Evolutionary conservation across 1,140 invertebrate species (phyloP).

Genomic region (Proctacanthus coquilletti): DNA sequence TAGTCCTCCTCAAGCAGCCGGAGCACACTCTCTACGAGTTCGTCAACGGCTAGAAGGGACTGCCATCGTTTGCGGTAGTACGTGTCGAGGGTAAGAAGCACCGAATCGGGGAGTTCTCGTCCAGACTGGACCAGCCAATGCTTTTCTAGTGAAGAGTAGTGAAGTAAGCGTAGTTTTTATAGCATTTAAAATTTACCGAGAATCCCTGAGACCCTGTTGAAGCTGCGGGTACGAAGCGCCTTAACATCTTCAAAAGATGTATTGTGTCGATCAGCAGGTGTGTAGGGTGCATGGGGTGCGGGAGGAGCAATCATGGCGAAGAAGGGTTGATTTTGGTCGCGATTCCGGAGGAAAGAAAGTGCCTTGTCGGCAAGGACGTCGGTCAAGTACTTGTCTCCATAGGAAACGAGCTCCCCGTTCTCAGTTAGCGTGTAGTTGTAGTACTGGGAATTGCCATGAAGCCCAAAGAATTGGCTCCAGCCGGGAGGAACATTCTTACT

Average conservation of each 20-base stretch:
- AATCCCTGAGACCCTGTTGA: conserved; percentile 40
- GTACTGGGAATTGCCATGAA: conserved; percentile 74
- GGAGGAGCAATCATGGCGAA: conserved; percentile 74
- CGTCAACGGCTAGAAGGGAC: conserved; percentile 70
- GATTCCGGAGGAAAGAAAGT: conserved; percentile 37
- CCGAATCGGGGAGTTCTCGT: conserved; percentile 36
- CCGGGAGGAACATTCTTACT: conserved; percentile 54
- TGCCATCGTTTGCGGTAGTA: conserved; percentile 57
- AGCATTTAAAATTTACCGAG: conserved; percentile 10
- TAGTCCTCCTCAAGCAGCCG: conserved; percentile 34
- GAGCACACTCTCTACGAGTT: conserved; percentile 55
- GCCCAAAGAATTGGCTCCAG: conserved; percentile 65
- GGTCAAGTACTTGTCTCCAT: conserved; percentile 59
- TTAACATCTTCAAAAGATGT: conserved; percentile 40
- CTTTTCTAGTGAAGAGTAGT: conserved; percentile 37
- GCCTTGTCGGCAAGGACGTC: conserved; percentile 54
- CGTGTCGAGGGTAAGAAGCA: conserved; percentile 44
- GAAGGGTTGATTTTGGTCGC: conserved; percentile 38
- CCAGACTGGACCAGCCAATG: conserved; percentile 68
- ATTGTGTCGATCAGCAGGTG: conserved; percentile 53
- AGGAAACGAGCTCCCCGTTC: conserved; percentile 47
- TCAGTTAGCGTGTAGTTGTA: conserved; percentile 78
- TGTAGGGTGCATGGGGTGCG: conserved; percentile 71
- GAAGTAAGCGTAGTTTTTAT: background rate
- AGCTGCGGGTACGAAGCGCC: conserved; percentile 53